phyloP scores from a whole-genome alignment of 2,113 vertebrate species.

The Onychorhynchus coronatus region DNA sequence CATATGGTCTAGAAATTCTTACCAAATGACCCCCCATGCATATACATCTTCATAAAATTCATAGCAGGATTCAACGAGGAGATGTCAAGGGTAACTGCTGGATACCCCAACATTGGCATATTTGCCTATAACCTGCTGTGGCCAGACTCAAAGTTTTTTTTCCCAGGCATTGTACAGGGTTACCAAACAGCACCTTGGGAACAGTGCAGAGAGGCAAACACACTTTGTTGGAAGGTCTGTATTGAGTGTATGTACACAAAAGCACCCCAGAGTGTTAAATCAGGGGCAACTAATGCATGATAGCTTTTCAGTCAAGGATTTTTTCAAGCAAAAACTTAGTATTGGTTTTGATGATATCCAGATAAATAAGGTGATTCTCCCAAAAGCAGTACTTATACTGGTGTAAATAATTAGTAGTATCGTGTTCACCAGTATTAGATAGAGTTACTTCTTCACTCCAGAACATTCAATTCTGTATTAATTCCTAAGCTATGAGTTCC shows the following conservation, averaged over 20 bases:
- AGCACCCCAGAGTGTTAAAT: not conserved
- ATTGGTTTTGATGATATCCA: not conserved
- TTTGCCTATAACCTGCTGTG: fast-evolving
- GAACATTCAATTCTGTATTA: not conserved
- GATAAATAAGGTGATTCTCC: not conserved
- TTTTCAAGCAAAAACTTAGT: not conserved
- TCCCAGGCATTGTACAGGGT: fast-evolving
- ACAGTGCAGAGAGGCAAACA: not conserved
- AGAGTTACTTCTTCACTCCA: not conserved
- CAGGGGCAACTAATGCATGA: fast-evolving
- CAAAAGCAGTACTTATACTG: not conserved
- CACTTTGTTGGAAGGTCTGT: not conserved
- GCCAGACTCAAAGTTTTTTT: not conserved
- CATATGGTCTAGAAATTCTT: not conserved
- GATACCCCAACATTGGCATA: fast-evolving
- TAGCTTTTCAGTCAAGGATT: not conserved
- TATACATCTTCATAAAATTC: not conserved
- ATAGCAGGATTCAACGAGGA: not conserved
- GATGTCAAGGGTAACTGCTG: not conserved
- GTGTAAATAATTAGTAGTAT: not conserved
- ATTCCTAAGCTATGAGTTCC: not conserved
- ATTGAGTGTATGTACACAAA: not conserved
- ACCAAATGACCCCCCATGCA: fast-evolving
- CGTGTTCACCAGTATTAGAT: not conserved
- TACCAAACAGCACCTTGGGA: not conserved